Evolutionary conservation across 1,140 invertebrate genomes (phyloP), one percentile per base, ranked within the genome.

Genomic region (Hypothenemus hampei): DNA sequence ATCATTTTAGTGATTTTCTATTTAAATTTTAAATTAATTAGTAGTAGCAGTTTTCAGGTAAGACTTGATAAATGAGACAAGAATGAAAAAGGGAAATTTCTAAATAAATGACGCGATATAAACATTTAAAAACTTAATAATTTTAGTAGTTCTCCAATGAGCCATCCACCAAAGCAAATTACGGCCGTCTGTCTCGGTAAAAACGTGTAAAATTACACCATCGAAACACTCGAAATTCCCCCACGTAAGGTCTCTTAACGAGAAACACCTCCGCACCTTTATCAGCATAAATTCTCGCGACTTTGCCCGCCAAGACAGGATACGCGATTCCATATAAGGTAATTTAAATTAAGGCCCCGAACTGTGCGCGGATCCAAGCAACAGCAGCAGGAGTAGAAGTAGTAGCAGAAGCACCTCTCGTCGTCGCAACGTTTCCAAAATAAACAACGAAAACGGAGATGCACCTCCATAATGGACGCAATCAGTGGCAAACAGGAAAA

Each of bases 271-370:
- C 40, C 29, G 16, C 50, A 36, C 50, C 39, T 55, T 47, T 43
- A 41, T 48, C 47, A 48, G 35, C 53, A 55, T 55, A 55, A 55
- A 55, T 55, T 55, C 31, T n/a, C 29, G 18, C 35, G 44, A 55
- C 53, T 55, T 55, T 55, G 36, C 53, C 26, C 18, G 40, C 40
- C 37, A 40, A 44, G 40, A 45, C 39, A 45, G 37, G 29, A 53
- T 53, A 44, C 41, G 40, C 50, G 47, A 49, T 29, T 36, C 50
- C 41, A 16, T 51, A 43, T 35, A 53, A 53, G 41, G 39, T 45
- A 53, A 53, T 53, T 53, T 53, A 53, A 53, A 53, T 53, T 55
- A 55, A 26, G 29, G 41, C 21, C 41, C 40, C 39, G n/a, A 7
- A 16, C 35, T 39, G 49, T 11, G n/a, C n/a, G n/a, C n/a, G n/a